These are phyloP conservation scores for Eupeodes corollae DNA, from an alignment of 1,140 invertebrate genomes.

Conservation along the genomic window DNA sequence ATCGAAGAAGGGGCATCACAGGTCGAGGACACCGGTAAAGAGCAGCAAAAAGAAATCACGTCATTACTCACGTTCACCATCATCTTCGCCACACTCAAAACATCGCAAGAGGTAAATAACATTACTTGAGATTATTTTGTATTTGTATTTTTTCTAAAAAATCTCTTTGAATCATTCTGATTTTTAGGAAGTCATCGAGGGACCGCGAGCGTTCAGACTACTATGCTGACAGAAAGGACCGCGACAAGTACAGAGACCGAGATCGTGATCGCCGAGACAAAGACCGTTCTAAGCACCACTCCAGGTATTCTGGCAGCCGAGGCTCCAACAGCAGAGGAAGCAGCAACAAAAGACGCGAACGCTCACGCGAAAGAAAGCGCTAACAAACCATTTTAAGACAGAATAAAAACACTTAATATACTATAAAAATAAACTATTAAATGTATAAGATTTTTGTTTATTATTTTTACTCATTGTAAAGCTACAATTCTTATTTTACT, in stretches of 20 bases:
- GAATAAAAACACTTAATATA: background rate
- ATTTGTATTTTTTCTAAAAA: background rate
- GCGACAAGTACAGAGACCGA: conserved; percentile 27
- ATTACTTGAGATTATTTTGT: background rate
- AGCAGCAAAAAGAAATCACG: conserved; percentile 30
- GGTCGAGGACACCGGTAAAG: conserved; percentile 18
- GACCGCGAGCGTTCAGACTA: conserved; percentile 27
- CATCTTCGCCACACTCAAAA: conserved; percentile 32
- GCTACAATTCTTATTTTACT: too few species aligned
- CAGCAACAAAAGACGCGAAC: conserved; percentile 26
- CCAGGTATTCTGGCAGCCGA: conserved; percentile 6
- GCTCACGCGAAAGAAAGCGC: conserved; percentile 31
- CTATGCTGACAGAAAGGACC: conserved; percentile 26
- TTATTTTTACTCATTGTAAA: too few species aligned
- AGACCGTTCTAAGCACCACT: conserved; percentile 13
- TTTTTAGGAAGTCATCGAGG: conserved; percentile 10
- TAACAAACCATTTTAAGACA: conserved; percentile 6
- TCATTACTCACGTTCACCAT: conserved; percentile 30
- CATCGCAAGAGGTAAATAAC: conserved; percentile 27
- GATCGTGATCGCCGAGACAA: conserved; percentile 13
- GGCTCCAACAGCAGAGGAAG: conserved; percentile 17
- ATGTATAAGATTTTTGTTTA: background rate
- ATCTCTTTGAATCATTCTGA: background rate
- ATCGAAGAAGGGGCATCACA: conserved; percentile 39
- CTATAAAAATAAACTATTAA: conserved; percentile 1